Conservation (phyloP, 2,888 invertebrate species). For the Thalpophila matura region DNA sequence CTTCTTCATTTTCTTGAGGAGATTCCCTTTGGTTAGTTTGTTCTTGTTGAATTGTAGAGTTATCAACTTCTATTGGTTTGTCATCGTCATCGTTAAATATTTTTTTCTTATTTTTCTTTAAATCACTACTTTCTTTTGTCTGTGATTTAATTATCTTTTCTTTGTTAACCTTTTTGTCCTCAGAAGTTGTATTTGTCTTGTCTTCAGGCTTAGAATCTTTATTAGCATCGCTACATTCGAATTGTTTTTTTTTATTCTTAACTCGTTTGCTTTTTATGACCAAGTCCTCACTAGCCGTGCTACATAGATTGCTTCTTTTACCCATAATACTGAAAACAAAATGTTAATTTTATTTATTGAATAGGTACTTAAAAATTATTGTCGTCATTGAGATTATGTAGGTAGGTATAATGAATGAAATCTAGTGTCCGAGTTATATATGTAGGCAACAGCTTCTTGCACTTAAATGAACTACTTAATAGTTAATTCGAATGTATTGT, state of each 20-base stretch:
- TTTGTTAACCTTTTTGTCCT: conserved; percentile 32
- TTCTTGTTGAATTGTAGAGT: conserved; percentile 21
- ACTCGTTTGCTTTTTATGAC: conserved; percentile 16
- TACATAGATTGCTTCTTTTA: conserved; percentile 61
- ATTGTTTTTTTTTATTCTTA: conserved; percentile 41
- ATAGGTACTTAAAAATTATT: too few relatives aligned
- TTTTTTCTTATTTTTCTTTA: conserved; percentile 64
- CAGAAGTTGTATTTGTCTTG: conserved; percentile 5
- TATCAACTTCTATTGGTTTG: conserved; percentile 55
- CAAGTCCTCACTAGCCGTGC: conserved; percentile 12
- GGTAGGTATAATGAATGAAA: too few relatives aligned
- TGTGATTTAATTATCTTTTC: conserved; percentile 47
- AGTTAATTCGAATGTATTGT: too few relatives aligned
- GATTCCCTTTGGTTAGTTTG: conserved; percentile 51
- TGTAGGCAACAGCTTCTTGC: not conserved
- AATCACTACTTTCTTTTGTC: conserved; percentile 1
- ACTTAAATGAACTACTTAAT: not conserved
- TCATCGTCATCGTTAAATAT: conserved; percentile 65
- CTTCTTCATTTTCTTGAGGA: conserved; percentile 74
- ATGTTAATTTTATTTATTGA: not conserved
- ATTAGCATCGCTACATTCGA: conserved; percentile 9
- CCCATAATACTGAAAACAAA: conserved; percentile 69
- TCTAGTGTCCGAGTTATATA: conserved; percentile 3
- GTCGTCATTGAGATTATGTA: not conserved
- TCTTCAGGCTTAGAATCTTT: conserved; percentile 17